Percentiles rank a stretch among this genome's conserved stretches.
phyloP scores from a whole-genome alignment of 2,113 vertebrate species.

The Caloenas nicobarica region DNA sequence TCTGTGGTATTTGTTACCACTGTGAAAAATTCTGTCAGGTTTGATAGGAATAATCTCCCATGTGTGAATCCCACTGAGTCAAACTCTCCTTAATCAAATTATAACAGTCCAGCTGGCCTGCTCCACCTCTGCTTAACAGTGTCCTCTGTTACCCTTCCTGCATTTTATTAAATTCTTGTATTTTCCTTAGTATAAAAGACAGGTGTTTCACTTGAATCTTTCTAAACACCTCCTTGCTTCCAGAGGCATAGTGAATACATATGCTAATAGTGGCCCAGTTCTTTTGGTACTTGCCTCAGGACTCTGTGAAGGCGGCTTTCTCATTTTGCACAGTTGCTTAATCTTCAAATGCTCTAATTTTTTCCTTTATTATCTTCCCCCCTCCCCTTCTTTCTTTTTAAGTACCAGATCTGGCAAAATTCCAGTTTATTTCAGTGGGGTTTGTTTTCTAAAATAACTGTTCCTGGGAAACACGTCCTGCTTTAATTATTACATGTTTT shows the following conservation, averaged over 20 bases:
- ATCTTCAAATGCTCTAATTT: slow-evolving; percentile 42
- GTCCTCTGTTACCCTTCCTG: slow-evolving; percentile 34
- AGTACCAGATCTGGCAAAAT: not conserved
- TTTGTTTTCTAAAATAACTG: slow-evolving; percentile 23
- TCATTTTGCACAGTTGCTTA: slow-evolving; percentile 25
- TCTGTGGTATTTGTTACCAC: slow-evolving; percentile 37
- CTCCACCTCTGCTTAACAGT: not conserved
- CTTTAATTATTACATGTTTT: not conserved
- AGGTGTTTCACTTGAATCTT: not conserved
- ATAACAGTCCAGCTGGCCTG: slow-evolving; percentile 54
- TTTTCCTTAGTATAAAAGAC: not conserved
- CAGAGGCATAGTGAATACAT: not conserved
- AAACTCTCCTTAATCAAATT: slow-evolving; percentile 57
- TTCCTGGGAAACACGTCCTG: not conserved
- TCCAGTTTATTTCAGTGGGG: not conserved
- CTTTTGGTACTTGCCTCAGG: slow-evolving; percentile 24
- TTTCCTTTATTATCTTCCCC: not conserved
- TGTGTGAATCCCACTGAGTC: slow-evolving; percentile 56
- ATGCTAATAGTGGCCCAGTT: slow-evolving; percentile 62
- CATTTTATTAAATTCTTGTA: not conserved
- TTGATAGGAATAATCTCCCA: slow-evolving; percentile 39
- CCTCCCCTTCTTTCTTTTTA: not conserved
- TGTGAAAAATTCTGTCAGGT: slow-evolving; percentile 51
- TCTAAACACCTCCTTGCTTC: not conserved
- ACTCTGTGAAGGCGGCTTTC: not conserved